These are phyloP conservation scores for Ellobium chinense DNA, from an alignment of 2,888 invertebrate genomes.

Conservation along the genomic window DNA sequence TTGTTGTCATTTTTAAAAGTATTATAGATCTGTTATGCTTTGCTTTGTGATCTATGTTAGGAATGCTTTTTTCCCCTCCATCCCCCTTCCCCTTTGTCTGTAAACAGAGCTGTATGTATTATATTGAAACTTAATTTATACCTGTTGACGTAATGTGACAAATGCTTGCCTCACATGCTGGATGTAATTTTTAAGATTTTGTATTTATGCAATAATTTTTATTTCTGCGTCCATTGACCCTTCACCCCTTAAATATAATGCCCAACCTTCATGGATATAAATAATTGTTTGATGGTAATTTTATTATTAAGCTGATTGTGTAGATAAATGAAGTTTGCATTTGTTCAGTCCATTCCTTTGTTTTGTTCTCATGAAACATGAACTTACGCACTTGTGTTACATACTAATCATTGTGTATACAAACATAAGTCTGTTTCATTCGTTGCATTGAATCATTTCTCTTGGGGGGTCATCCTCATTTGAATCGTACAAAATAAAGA, in stretches of 20 bases:
- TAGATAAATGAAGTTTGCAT: neutral
- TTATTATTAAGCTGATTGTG: neutral
- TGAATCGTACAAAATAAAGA: neutral
- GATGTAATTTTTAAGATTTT: neutral
- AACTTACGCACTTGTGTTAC: neutral
- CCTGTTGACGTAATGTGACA: neutral
- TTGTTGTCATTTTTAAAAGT: too few relatives aligned
- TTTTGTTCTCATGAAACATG: neutral
- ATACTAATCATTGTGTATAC: neutral
- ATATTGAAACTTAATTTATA: neutral
- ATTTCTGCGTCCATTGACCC: neutral
- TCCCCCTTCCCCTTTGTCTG: neutral
- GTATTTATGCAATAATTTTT: neutral
- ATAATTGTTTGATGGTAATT: neutral
- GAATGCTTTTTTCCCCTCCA: neutral
- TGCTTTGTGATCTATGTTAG: too few relatives aligned
- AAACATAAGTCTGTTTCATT: neutral
- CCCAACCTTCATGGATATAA: neutral
- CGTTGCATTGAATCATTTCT: conserved; percentile 1
- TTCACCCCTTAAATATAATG: too few relatives aligned
- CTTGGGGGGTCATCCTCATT: neutral
- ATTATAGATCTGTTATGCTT: neutral
- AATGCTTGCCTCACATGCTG: neutral
- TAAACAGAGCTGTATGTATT: neutral
- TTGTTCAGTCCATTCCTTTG: conserved; percentile 21